Base-by-base conservation (phyloP, 2,888 invertebrate genomes). In the Lamproptera curius region DNA sequence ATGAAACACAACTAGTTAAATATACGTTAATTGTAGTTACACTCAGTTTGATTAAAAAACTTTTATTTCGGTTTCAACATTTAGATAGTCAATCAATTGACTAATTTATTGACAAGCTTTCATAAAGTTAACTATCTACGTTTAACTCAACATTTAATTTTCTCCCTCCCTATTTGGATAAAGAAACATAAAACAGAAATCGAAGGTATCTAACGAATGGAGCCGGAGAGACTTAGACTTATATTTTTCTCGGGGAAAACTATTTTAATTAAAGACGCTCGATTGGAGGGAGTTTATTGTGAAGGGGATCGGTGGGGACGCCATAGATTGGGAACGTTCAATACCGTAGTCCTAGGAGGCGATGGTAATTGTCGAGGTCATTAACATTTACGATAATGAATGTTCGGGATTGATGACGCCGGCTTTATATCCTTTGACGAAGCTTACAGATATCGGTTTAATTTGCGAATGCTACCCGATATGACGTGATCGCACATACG, bases 351-450 rank as follows among this genome's bases (percentile, higher is more conserved):
- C 68, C 69, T 67, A 72, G 72, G 69, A 65, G 74, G 75, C 75
- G 66, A 63, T 65, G 65, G 81, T 85, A 84, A 85, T 85, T 79
- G 83, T 76, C 76, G 66, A 73, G 65, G 68, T 76, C 83, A 82
- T 86, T 86, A 87, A 82, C 81, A 76, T 86, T 87, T 85, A 86
- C 81, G 85, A 81, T 81, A 83, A 82, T 78, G 75, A 70, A 63
- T 58, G 65, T 70, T 69, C 63, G 73, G 80, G 20, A 80, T 84
- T 82, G 81, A 84, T 74, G 74, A 61, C 62, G 61, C 63, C 60
- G 59, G 33, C 16, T 57, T 50, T 68, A 67, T 76, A 79, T 77
- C 64, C 69, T 68, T 75, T 74, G 71, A 70, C 75, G 67, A 61
- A 58, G 59, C 59, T 55, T 51, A 54, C 64, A 71, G 74, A 73